A percentile compares a stretch with the other conserved stretches of the same genome.
Evolutionary conservation across 2,888 invertebrate species (phyloP).

Genomic region (Ornithoptera alexandrae): DNA sequence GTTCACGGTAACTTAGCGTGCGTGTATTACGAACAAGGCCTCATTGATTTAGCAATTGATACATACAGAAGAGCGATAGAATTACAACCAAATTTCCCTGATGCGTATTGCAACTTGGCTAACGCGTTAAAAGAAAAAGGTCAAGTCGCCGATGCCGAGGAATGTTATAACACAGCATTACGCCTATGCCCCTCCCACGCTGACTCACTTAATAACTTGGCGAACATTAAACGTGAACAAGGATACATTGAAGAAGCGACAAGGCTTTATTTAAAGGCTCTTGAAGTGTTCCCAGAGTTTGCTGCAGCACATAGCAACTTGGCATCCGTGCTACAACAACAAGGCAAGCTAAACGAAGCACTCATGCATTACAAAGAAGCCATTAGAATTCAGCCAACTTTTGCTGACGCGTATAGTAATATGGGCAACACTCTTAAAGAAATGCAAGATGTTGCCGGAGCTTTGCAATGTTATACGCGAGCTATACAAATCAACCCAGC

Average conservation of each 20-base stretch:
- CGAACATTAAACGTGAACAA: conserved; percentile 99
- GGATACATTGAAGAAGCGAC: conserved; percentile 99
- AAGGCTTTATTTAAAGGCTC: conserved; percentile 93
- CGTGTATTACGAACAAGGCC: conserved; percentile 99
- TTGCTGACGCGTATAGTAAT: conserved; percentile 99
- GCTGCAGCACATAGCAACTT: conserved; percentile 99
- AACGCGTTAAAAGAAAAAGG: conserved; percentile 99
- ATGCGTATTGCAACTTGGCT: conserved; percentile 99
- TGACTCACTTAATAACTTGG: conserved; percentile 98
- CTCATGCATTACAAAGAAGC: conserved; percentile 99
- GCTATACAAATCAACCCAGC: conserved; percentile 99
- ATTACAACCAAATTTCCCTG: conserved; percentile 98
- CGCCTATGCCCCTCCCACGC: conserved; percentile 98
- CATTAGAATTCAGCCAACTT: conserved; percentile 98
- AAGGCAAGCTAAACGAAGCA: conserved; percentile 97
- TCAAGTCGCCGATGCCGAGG: conserved; percentile 96
- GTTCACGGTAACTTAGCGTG: conserved; percentile 99
- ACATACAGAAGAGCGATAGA: conserved; percentile 99
- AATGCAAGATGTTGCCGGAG: conserved; percentile 98
- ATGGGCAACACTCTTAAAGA: conserved; percentile 99
- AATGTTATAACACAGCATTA: conserved; percentile 98
- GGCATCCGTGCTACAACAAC: conserved; percentile 98
- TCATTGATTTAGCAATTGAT: conserved; percentile 98
- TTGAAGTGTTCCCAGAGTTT: conserved; percentile 98
- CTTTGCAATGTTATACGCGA: conserved; percentile 97